Conservation (phyloP, 2,888 invertebrate species). For the Stramonita haemastoma region DNA sequence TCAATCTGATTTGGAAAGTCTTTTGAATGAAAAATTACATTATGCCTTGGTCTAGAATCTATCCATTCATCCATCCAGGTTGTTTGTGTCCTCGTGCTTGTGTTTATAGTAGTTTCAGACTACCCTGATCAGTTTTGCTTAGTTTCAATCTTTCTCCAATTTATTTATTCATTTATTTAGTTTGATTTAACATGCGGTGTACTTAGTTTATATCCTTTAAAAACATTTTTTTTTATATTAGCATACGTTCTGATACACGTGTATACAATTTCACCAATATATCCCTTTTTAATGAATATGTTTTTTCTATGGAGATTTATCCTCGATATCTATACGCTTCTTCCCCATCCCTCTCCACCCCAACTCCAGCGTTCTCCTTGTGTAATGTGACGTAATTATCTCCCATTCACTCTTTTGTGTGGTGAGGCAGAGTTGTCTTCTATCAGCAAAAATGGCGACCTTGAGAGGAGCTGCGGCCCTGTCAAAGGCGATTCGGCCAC, state of each 20-base stretch:
- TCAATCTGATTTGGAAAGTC: no score
- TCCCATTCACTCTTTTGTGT: conserved; percentile 11
- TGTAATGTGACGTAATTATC: background rate
- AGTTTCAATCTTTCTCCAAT: no score
- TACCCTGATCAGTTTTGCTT: no score
- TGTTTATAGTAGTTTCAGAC: no score
- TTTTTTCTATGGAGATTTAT: background rate
- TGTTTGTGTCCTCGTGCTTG: no score
- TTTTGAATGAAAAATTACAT: no score
- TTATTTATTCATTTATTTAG: no score
- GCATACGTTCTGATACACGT: background rate
- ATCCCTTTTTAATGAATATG: background rate
- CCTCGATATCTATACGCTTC: background rate
- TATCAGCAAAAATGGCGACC: conserved; percentile 49
- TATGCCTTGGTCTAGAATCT: no score
- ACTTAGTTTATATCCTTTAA: no score
- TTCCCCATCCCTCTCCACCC: background rate
- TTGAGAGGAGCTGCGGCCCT: conserved; percentile 41
- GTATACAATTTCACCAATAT: background rate
- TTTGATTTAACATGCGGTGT: no score
- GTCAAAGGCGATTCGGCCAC: conserved; percentile 38
- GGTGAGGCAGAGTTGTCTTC: background rate
- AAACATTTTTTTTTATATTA: background rate
- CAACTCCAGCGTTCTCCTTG: no score
- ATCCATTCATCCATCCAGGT: no score